Percentiles rank a stretch among this genome's conserved stretches.
phyloP scores from a whole-genome alignment of 2,797 vertebrate species.

The Phrynocephalus vlangalii region DNA sequence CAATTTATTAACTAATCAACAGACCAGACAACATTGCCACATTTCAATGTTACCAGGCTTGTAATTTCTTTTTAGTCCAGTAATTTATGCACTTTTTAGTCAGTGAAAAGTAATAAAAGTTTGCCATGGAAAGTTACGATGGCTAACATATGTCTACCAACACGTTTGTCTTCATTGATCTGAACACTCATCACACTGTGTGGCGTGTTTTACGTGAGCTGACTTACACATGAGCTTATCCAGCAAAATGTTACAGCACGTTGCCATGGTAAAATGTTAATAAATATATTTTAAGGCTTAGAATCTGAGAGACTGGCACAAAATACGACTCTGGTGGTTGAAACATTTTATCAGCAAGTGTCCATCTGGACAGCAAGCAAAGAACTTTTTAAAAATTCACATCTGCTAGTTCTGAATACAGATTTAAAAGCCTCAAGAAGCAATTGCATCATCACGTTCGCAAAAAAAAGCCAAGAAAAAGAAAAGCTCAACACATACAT shows the following conservation, averaged over 20 bases:
- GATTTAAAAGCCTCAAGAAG: neutral
- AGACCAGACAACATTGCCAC: neutral
- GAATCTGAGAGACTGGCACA: conserved; percentile 34
- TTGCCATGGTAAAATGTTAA: conserved; percentile 58
- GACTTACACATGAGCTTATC: conserved; percentile 15
- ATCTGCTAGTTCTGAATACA: conserved; percentile 26
- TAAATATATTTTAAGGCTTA: conserved; percentile 41
- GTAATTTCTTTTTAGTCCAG: neutral
- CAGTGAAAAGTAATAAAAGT: neutral
- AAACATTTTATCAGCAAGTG: conserved; percentile 37
- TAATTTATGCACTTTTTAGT: conserved; percentile 37
- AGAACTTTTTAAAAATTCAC: conserved; percentile 24
- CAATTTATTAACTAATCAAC: neutral
- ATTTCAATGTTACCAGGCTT: neutral
- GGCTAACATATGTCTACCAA: neutral
- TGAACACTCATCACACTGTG: conserved; percentile 27
- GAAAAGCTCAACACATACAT: neutral
- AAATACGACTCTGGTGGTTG: neutral
- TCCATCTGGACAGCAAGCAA: neutral
- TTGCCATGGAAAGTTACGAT: conserved; percentile 10
- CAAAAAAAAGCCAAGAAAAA: neutral
- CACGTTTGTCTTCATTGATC: neutral
- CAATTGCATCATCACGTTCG: conserved; percentile 4
- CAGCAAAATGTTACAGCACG: conserved; percentile 38
- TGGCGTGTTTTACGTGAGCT: conserved; percentile 27